Conservation (phyloP, 2,797 vertebrate genomes). For the Rhynchotus rufescens region DNA sequence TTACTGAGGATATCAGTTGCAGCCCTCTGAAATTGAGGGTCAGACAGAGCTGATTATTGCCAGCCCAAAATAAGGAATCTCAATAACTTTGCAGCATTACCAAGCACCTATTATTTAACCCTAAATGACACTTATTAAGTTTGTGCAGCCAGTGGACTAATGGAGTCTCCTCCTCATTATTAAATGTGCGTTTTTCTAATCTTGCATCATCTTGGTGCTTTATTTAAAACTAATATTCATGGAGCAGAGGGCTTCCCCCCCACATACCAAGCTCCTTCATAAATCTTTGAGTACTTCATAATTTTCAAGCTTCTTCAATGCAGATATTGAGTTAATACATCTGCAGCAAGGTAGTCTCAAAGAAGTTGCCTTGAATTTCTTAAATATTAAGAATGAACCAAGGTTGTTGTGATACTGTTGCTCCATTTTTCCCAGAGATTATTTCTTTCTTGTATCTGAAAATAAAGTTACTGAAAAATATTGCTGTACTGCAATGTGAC, state of each 20-base stretch:
- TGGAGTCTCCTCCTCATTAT: conserved; percentile 47
- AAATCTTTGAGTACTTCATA: conserved; percentile 28
- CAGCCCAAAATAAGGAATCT: conserved; percentile 42
- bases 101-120: conserved; percentile 61
- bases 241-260: conserved; percentile 6
- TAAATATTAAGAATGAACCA: background rate
- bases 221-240: conserved; percentile 66
- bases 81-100: conserved; percentile 54
- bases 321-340: conserved; percentile 4
- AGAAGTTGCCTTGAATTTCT: conserved; percentile 15
- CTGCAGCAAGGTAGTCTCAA: background rate
- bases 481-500: background rate
- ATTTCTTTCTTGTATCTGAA: background rate
- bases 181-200: conserved; percentile 55
- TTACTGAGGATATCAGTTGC: conserved; percentile 67
- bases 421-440: background rate
- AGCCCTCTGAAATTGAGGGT: conserved; percentile 49
- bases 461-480: background rate
- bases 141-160: conserved; percentile 26
- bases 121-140: conserved; percentile 63
- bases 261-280: background rate
- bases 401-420: background rate
- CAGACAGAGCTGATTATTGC: conserved; percentile 65
- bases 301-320: conserved; percentile 42
- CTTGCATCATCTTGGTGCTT: conserved; percentile 42